Conservation (phyloP, 2,888 invertebrate genomes). For the Phytoseiulus persimilis region DNA sequence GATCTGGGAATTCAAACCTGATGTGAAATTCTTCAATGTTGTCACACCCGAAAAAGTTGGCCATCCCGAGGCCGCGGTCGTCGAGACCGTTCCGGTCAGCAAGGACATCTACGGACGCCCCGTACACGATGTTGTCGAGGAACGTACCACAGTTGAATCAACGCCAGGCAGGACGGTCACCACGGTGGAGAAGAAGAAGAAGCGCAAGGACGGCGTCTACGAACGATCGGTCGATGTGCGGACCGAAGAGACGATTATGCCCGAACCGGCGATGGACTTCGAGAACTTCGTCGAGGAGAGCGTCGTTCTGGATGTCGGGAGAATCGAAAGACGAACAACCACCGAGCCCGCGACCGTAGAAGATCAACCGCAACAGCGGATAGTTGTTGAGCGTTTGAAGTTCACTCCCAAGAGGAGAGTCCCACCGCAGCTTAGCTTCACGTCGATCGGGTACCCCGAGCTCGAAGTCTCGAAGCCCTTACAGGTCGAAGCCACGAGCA, state of each 20-base stretch:
- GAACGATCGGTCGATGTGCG: background rate
- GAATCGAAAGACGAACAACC: background rate
- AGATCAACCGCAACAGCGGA: background rate
- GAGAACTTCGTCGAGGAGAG: background rate
- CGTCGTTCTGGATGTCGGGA: background rate
- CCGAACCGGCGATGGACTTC: background rate
- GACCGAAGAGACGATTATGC: background rate
- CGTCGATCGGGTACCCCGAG: slow-evolving; percentile 21
- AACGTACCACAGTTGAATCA: background rate
- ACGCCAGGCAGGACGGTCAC: background rate
- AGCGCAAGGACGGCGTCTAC: slow-evolving; percentile 9
- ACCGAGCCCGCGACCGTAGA: background rate
- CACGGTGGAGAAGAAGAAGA: slow-evolving; percentile 32
- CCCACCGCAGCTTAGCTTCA: background rate
- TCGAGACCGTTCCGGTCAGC: background rate
- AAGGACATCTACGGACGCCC: slow-evolving; percentile 19
- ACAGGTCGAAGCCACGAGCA: background rate
- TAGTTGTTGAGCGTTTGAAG: background rate
- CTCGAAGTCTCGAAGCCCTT: slow-evolving; percentile 13
- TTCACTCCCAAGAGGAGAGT: background rate
- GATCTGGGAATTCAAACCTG: slow-evolving; percentile 20
- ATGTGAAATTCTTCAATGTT: slow-evolving; percentile 12
- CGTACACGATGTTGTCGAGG: slow-evolving; percentile 24
- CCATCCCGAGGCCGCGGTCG: background rate
- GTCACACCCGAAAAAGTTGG: slow-evolving; percentile 23